Evolutionary conservation across 2,113 vertebrate genomes (phyloP), one percentile per base, ranked within the genome.

Genomic region (Erythrocercus mccallii): DNA sequence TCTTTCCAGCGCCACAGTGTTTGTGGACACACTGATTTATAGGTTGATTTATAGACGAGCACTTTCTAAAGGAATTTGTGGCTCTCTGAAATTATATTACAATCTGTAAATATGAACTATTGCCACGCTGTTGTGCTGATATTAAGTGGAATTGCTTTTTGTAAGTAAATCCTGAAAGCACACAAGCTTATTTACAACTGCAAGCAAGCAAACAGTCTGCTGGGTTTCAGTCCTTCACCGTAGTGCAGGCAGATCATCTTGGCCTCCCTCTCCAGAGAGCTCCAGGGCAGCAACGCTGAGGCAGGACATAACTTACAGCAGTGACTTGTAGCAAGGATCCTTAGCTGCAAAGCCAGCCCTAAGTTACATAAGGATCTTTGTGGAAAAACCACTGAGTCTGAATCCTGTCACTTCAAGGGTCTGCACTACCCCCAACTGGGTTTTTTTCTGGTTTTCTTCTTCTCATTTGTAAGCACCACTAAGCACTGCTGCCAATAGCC

Each of bases 111-210:
- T 78, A 62, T 88, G 90, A 96, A 68, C 79, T 92, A 78, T 71
- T 54, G 84, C 83, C 77, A 21, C 0, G 19, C 77, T 76, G 71
- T 86, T 86, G 51, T 86, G 50, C 60, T 68, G 85, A 22, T 95
- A 81, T 40, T 68, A 81, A 90, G 80, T 78, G 76, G 68, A 88
- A 92, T 94, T 90, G 45, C 82, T 94, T 94, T 90, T 71, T 48
- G 2, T 88, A 86, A 93, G 81, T 70, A 94, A 91, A 93, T 90
- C 72, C 71, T 96, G 68, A 92, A 86, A 94, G 82, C 66, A 69
- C 68, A 80, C 11, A 22, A 25, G 74, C 66, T 87, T 91, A 79
- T 95, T 81, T 89, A 86, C 94, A 90, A 72, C 81, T 47, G 62
- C 38, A 62, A 84, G 80, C 72, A 50, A 71, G 61, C 51, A 72